Evolutionary conservation across 2,797 vertebrate species (phyloP).

Genomic region (Darevskia mixta): DNA sequence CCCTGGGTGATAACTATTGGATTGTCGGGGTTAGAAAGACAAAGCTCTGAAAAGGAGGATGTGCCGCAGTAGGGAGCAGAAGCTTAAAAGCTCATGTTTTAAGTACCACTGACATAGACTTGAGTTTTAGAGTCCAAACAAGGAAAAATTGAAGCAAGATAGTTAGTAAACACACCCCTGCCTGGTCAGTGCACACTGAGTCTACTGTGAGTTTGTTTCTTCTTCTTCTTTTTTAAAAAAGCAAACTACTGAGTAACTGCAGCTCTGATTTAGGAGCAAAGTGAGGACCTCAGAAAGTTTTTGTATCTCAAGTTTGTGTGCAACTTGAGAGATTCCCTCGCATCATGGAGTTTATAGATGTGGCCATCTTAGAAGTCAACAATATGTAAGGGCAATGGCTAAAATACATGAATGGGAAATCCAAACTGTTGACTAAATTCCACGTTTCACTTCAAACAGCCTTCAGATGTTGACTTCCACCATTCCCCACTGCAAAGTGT

Average conservation of each 20-base stretch:
- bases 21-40: constrained; percentile 61
- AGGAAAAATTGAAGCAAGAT: not conserved
- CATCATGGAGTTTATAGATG: not conserved
- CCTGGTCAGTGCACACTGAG: not conserved
- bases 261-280: not conserved
- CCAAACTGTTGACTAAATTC: not conserved
- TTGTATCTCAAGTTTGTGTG: not conserved
- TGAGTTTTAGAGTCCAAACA: not conserved
- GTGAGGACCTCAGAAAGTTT: not conserved
- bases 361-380: not conserved
- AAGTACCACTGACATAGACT: constrained; percentile 48
- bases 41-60: constrained; percentile 46
- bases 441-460: not conserved
- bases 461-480: not conserved
- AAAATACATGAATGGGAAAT: not conserved
- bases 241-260: too few species aligned
- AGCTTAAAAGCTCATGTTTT: constrained; percentile 42
- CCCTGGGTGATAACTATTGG: constrained; percentile 64
- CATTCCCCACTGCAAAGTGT: not conserved
- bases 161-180: not conserved
- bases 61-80: constrained; percentile 38
- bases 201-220: not conserved
- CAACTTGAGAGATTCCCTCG: not conserved
- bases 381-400: not conserved
- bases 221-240: not conserved